Evolutionary conservation across 2,888 invertebrate species (phyloP).

Genomic region (Charanyca ferruginea): DNA sequence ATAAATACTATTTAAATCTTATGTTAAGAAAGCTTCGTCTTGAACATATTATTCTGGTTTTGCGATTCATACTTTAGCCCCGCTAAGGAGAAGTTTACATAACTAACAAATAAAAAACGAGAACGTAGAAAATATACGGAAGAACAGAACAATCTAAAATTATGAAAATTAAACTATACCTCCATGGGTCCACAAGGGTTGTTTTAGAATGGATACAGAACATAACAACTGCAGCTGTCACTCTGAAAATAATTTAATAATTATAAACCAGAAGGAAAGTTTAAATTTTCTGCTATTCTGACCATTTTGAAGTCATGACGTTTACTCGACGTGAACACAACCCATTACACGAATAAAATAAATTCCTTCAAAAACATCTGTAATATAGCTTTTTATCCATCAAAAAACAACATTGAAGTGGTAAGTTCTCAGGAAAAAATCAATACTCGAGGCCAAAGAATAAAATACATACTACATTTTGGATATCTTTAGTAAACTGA

Average conservation of each 20-base stretch:
- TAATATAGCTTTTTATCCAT: slow-evolving; percentile 23
- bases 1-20: slow-evolving; percentile 58
- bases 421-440: slow-evolving; percentile 5
- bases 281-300: background rate
- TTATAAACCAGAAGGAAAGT: too few relatives aligned
- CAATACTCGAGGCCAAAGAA: slow-evolving; percentile 14
- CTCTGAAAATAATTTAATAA: too few relatives aligned
- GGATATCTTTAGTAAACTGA: slow-evolving; percentile 44
- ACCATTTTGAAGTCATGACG: background rate
- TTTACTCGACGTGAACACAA: slow-evolving; percentile 3
- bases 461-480: slow-evolving; percentile 10
- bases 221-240: background rate
- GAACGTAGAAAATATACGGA: background rate
- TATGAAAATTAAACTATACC: background rate
- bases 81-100: slow-evolving; percentile 7
- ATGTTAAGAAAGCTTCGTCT: slow-evolving; percentile 60
- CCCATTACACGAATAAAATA: slow-evolving; percentile 19
- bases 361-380: slow-evolving; percentile 32
- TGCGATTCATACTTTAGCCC: slow-evolving; percentile 54
- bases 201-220: background rate
- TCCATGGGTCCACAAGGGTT: background rate
- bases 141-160: background rate
- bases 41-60: slow-evolving; percentile 55
- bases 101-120: too few relatives aligned
- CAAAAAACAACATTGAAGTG: background rate